Evolutionary conservation across 2,888 invertebrate genomes (phyloP).

Genomic region (Mythimna ferrago): DNA sequence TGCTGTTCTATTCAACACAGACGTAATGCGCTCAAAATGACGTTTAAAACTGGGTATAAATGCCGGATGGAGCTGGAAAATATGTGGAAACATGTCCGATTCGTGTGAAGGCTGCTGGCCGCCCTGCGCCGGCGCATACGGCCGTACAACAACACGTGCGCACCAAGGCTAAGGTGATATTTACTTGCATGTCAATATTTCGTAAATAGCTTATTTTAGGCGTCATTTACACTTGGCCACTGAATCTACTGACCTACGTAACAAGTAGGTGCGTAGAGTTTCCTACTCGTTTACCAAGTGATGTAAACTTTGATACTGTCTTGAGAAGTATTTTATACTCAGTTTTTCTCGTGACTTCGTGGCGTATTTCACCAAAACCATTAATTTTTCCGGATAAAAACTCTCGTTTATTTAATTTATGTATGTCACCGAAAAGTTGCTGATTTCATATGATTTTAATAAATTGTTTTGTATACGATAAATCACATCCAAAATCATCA

Average conservation of each 20-base stretch:
- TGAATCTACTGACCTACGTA: conserved; percentile 6
- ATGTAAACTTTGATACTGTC: background rate
- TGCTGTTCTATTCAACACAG: background rate
- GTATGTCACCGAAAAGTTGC: no score
- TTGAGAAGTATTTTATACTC: background rate
- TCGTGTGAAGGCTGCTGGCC: conserved; percentile 51
- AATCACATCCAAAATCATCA: no score
- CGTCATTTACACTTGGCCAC: conserved; percentile 31
- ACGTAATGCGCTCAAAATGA: conserved; percentile 22
- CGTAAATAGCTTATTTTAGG: conserved; percentile 50
- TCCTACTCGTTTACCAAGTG: conserved; percentile 11
- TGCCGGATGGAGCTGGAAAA: conserved; percentile 45
- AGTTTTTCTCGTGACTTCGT: background rate
- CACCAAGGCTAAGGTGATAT: conserved; percentile 62
- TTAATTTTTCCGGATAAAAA: background rate
- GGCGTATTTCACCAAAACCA: background rate
- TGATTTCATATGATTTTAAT: no score
- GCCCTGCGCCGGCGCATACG: conserved; percentile 29
- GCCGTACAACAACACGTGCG: conserved; percentile 47
- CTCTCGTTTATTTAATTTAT: no score
- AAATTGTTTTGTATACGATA: no score
- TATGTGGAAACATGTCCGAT: conserved; percentile 53
- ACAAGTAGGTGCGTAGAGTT: conserved; percentile 11
- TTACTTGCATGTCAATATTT: conserved; percentile 57
- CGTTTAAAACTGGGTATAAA: conserved; percentile 29